Evolutionary conservation across 2,888 invertebrate species (phyloP).

Genomic region (Acleris literana): DNA sequence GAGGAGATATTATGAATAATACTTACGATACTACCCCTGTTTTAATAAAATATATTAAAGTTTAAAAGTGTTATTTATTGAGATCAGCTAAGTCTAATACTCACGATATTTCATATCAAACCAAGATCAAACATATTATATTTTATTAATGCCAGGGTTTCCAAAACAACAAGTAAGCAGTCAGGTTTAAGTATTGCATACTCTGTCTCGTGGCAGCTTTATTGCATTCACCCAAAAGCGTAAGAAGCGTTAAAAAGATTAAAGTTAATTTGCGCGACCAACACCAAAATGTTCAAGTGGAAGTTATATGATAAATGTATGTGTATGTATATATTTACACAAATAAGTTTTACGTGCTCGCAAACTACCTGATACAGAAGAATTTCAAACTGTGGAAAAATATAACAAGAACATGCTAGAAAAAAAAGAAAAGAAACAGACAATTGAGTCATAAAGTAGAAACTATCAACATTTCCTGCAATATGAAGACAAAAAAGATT

Average conservation of each 20-base stretch:
- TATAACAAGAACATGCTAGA: constrained; percentile 77
- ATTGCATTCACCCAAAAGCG: constrained; percentile 70
- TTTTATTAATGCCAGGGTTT: constrained; percentile 29
- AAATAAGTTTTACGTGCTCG: constrained; percentile 69
- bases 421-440: constrained; percentile 73
- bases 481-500: constrained; percentile 81
- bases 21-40: constrained; percentile 1
- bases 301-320: constrained; percentile 54
- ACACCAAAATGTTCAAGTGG: constrained; percentile 66
- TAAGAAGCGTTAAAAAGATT: constrained; percentile 62
- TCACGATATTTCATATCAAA: not conserved
- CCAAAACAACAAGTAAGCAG: constrained; percentile 60
- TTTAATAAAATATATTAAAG: constrained; percentile 14
- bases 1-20: not conserved
- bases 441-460: constrained; percentile 76
- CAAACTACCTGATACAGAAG: constrained; percentile 79
- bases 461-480: constrained; percentile 82
- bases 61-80: no score
- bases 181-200: constrained; percentile 65
- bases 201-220: constrained; percentile 81
- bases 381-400: constrained; percentile 76
- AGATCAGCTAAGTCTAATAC: no score
- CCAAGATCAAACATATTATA: not conserved
- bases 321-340: constrained; percentile 62
- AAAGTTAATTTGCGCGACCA: constrained; percentile 58